Base-by-base conservation (phyloP, 2,113 vertebrate genomes). In the Daphoenositta chrysoptera region DNA sequence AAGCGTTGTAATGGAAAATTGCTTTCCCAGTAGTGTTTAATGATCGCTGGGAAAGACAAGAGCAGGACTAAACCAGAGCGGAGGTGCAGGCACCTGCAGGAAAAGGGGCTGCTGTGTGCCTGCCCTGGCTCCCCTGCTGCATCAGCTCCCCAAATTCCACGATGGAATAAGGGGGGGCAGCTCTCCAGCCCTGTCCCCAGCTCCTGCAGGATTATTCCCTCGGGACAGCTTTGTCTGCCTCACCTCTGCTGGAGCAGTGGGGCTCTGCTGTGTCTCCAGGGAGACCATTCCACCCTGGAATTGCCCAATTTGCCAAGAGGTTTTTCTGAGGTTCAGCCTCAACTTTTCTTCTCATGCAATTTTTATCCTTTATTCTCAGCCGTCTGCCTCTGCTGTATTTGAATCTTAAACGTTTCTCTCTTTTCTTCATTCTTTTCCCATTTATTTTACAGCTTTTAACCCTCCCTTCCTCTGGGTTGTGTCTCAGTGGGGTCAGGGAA, bases 1-100 rank as follows among this genome's bases (percentile, higher is more conserved):
- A 95, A 94, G 95, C 65, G 21, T 96, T 97, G 95, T 97, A 76
- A 97, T 97, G 93, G 97, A 96, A 97, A 97, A 97, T 98, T 96
- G 97, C 96, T 96, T 97, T 97, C 94, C 94, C 90, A 78, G 82
- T 94, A 92, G 91, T 92, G 92, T 95, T 93, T 97, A 97, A 97
- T 96, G 96, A 97, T 96, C 84, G 61, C 93, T 70, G n/a, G 24
- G 63, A 89, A 92, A 93, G 95, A 70, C 81, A 66, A 63, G 83
- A 96, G 71, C 78, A 30, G 85, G 68, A 87, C 86, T 93, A 11
- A 45, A 45, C 56, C 24, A 35, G 73, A 75, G 80, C 5, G 50
- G 64, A 33, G 78, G 66, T 30, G 48, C 71, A 71, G 72, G 33
- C 40, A 14, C 31, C 47, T 73, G 63, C 17, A 42, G 71, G 57